Evolutionary conservation across 2,888 invertebrate genomes (phyloP).

Genomic region (Gastracanthus pulcherrimus): DNA sequence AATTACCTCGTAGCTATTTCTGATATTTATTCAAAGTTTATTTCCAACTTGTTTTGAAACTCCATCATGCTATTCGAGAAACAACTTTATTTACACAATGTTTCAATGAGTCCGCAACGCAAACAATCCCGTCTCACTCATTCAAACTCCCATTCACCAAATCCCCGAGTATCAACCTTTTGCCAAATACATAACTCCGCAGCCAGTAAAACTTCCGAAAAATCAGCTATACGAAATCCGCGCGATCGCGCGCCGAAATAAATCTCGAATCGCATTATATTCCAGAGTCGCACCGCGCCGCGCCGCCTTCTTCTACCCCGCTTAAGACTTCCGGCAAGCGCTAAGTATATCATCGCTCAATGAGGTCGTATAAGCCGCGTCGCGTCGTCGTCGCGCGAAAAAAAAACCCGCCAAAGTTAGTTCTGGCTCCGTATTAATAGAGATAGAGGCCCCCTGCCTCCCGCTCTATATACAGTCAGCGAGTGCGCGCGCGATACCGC

Average conservation of each 20-base stretch:
- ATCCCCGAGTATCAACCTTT: neutral
- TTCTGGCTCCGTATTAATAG: conserved; percentile 45
- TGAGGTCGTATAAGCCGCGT: conserved; percentile 23
- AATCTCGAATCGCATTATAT: conserved; percentile 10
- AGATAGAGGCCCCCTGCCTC: neutral
- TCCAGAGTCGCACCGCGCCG: neutral
- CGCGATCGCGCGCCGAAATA: neutral
- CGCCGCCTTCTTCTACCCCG: neutral
- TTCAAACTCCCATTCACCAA: neutral
- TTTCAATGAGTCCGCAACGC: neutral
- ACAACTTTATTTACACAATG: conserved; percentile 20
- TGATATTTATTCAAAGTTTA: conserved; percentile 12
- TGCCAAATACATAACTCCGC: neutral
- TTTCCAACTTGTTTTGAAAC: conserved; percentile 34
- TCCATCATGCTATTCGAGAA: conserved; percentile 7
- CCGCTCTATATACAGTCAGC: conserved; percentile 7
- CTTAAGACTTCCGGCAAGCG: conserved; percentile 23
- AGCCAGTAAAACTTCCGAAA: neutral
- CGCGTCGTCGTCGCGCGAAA: too few relatives aligned
- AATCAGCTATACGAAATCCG: neutral
- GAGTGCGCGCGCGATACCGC: neutral
- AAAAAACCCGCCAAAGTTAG: conserved; percentile 16
- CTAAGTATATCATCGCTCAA: conserved; percentile 48
- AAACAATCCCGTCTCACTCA: conserved; percentile 25
- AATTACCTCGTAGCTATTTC: conserved; percentile 25